Evolutionary conservation across 1,140 invertebrate genomes (phyloP).

Genomic region (Brachionus rubens): DNA sequence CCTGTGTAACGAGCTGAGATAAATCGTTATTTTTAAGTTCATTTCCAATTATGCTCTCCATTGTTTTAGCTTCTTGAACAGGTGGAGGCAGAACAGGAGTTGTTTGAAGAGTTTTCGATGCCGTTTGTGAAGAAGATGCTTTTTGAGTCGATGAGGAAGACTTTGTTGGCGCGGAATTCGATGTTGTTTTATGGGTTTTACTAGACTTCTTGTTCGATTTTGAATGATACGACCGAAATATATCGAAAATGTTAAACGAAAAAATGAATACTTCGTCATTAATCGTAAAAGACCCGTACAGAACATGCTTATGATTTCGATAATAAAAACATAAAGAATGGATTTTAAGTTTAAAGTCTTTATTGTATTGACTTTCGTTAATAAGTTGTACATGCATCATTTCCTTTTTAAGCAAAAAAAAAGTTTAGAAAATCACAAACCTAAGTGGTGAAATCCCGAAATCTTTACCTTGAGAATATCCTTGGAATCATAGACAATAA

Average conservation of each 20-base stretch:
- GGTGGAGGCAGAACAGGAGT: background rate
- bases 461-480: constrained; percentile 67
- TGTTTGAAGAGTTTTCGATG: constrained; percentile 10
- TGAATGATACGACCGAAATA: constrained; percentile 43
- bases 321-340: constrained; percentile 41
- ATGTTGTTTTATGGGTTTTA: constrained; percentile 41
- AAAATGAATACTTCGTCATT: constrained; percentile 44
- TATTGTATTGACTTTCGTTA: constrained; percentile 37
- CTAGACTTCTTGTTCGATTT: constrained; percentile 45
- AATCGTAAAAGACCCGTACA: constrained; percentile 34
- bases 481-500: constrained; percentile 70
- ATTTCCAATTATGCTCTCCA: background rate
- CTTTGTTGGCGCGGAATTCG: background rate
- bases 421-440: background rate
- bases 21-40: background rate
- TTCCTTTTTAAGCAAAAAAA: constrained; percentile 8
- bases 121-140: background rate
- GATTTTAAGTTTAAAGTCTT: constrained; percentile 19
- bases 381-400: constrained; percentile 46
- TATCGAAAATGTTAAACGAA: constrained; percentile 46
- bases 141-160: background rate
- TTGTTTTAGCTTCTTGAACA: background rate
- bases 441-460: background rate
- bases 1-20: background rate
- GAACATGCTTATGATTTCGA: constrained; percentile 42